Percentiles rank a stretch among this genome's conserved stretches.
These are phyloP conservation scores for Camelus dromedarius DNA, from an alignment of 2,113 vertebrate genomes.

Conservation along the genomic window DNA sequence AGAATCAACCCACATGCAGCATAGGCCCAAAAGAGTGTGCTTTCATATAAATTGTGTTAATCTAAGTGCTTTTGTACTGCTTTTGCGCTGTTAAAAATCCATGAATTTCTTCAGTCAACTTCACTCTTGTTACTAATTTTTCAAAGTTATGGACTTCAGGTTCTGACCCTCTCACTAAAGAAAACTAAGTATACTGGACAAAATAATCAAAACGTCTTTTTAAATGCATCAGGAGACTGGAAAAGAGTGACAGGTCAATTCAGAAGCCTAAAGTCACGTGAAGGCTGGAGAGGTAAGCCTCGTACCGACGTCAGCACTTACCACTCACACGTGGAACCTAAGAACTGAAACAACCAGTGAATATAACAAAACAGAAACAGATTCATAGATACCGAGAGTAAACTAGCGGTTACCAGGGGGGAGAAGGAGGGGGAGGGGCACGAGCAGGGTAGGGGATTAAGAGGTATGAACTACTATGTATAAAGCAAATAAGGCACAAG, in stretches of 20 bases:
- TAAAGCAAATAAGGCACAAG: too few species aligned
- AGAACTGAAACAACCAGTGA: too few species aligned
- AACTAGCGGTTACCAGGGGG: too few species aligned
- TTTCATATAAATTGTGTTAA: neutral
- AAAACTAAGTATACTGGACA: neutral
- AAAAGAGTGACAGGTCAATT: neutral
- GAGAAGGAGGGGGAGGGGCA: too few species aligned
- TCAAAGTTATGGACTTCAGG: neutral
- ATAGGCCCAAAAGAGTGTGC: rapidly evolving
- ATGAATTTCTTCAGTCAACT: neutral
- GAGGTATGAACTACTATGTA: too few species aligned
- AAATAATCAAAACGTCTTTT: constrained; percentile 8
- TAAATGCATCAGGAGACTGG: neutral
- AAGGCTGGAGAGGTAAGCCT: neutral
- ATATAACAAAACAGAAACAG: too few species aligned
- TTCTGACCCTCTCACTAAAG: neutral
- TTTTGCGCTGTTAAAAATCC: neutral
- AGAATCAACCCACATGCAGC: neutral
- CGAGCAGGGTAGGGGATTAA: too few species aligned
- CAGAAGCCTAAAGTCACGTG: neutral
- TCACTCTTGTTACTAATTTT: neutral
- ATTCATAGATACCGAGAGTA: too few species aligned
- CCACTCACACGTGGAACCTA: too few species aligned
- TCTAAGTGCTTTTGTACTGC: neutral
- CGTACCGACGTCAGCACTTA: neutral